phyloP scores from a whole-genome alignment of 2,797 vertebrate genomes.

The Sebastolobus altivelis region DNA sequence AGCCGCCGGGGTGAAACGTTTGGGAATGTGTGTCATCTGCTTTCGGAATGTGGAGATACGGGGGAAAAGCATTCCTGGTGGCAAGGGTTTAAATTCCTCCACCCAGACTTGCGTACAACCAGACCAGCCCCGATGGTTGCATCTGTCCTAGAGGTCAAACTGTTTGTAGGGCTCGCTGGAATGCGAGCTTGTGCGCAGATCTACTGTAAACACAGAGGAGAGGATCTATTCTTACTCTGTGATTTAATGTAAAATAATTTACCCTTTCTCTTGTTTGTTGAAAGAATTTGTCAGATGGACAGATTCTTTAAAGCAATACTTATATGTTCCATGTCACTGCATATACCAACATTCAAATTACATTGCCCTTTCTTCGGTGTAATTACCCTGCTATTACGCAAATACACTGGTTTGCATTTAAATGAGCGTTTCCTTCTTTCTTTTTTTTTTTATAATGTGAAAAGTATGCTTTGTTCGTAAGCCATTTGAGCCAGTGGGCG shows the following conservation, averaged over 20 bases:
- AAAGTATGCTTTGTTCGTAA: slow-evolving; percentile 58
- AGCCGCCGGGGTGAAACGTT: slow-evolving; percentile 42
- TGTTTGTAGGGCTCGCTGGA: slow-evolving; percentile 46
- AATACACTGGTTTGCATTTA: slow-evolving; percentile 50
- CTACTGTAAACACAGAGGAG: slow-evolving; percentile 18
- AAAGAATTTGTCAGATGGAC: neutral
- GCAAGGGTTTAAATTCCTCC: slow-evolving; percentile 66
- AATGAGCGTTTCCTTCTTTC: slow-evolving; percentile 45
- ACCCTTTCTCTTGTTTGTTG: slow-evolving; percentile 18
- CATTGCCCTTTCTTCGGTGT: slow-evolving; percentile 29
- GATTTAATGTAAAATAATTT: slow-evolving; percentile 15
- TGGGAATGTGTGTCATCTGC: slow-evolving; percentile 66
- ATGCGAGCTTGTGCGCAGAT: slow-evolving; percentile 35
- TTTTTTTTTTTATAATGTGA: slow-evolving; percentile 24
- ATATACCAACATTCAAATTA: slow-evolving; percentile 45
- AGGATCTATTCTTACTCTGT: neutral
- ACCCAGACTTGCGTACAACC: slow-evolving; percentile 45
- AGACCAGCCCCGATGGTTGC: slow-evolving; percentile 43
- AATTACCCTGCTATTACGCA: slow-evolving; percentile 57
- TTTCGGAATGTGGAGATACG: slow-evolving; percentile 61
- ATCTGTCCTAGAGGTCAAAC: slow-evolving; percentile 67
- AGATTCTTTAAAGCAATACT: slow-evolving; percentile 9
- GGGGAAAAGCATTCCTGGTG: slow-evolving; percentile 62
- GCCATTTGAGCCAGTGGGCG: slow-evolving; percentile 50
- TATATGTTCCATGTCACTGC: slow-evolving; percentile 28